Evolutionary conservation across 2,797 vertebrate genomes (phyloP).

Genomic region (Arremon brunneinucha): DNA sequence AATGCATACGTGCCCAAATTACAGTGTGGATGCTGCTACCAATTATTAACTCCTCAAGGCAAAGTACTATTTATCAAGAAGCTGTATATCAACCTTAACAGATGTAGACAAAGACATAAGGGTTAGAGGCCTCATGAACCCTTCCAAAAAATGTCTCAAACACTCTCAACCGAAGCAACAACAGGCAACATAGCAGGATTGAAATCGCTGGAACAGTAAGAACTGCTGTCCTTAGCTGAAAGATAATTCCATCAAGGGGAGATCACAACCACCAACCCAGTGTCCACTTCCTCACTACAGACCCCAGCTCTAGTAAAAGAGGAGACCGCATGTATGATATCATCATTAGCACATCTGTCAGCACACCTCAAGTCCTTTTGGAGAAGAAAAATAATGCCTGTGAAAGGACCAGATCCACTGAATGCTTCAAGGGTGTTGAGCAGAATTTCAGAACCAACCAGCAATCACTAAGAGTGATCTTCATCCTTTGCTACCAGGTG

Average conservation of each 20-base stretch:
- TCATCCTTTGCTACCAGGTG: neutral
- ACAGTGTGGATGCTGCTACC: neutral
- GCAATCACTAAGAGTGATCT: neutral
- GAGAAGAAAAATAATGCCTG: neutral
- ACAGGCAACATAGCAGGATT: neutral
- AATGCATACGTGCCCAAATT: neutral
- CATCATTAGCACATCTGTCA: accelerated
- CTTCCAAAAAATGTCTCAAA: neutral
- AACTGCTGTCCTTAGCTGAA: neutral
- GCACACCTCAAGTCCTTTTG: neutral
- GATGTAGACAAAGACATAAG: neutral
- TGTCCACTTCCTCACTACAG: neutral
- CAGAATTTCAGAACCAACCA: neutral
- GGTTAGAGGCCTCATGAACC: neutral
- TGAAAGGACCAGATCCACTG: neutral
- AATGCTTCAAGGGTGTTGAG: neutral
- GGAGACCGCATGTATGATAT: accelerated
- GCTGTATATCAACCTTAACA: neutral
- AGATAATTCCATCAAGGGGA: neutral
- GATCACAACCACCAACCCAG: neutral
- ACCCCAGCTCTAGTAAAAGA: neutral
- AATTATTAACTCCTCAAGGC: neutral
- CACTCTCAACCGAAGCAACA: neutral
- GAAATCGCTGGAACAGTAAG: neutral
- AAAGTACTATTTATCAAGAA: neutral